These are phyloP conservation scores for Onchidella celtica DNA, from an alignment of 2,888 invertebrate genomes.

Conservation along the genomic window DNA sequence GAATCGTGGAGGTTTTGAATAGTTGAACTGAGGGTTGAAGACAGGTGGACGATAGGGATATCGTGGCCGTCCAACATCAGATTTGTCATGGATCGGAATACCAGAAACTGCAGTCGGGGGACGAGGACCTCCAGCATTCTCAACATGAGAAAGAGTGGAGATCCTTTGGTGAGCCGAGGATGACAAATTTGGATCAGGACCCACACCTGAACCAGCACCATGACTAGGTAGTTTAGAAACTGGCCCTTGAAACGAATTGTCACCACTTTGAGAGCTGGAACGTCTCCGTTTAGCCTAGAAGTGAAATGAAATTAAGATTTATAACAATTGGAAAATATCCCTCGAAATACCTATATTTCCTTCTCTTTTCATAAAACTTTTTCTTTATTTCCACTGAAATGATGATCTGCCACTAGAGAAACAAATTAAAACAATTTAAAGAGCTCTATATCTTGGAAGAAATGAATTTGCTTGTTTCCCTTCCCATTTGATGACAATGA, in stretches of 20 bases:
- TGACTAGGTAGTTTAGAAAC: too few species aligned
- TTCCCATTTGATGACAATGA: too few species aligned
- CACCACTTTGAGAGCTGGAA: slow-evolving; percentile 46
- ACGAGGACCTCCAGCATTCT: too few species aligned
- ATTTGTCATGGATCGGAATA: too few species aligned
- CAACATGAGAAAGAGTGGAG: not conserved
- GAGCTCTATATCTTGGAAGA: too few species aligned
- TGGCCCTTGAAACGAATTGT: not conserved
- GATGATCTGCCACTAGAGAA: too few species aligned
- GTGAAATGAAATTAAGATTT: not conserved
- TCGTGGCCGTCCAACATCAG: too few species aligned
- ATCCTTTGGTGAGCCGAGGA: not conserved
- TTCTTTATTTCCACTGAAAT: too few species aligned
- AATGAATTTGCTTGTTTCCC: too few species aligned
- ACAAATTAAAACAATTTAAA: too few species aligned
- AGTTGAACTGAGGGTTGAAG: not conserved
- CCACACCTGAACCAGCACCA: not conserved
- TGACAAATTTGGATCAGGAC: not conserved
- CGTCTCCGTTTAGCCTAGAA: slow-evolving; percentile 40
- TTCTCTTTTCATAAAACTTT: not conserved
- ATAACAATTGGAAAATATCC: not conserved
- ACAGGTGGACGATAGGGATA: too few species aligned
- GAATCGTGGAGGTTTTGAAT: slow-evolving; percentile 5
- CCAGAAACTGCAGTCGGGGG: too few species aligned
- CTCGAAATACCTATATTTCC: not conserved